phyloP scores from a whole-genome alignment of 1,140 invertebrate species.

The Papilio dardanus region DNA sequence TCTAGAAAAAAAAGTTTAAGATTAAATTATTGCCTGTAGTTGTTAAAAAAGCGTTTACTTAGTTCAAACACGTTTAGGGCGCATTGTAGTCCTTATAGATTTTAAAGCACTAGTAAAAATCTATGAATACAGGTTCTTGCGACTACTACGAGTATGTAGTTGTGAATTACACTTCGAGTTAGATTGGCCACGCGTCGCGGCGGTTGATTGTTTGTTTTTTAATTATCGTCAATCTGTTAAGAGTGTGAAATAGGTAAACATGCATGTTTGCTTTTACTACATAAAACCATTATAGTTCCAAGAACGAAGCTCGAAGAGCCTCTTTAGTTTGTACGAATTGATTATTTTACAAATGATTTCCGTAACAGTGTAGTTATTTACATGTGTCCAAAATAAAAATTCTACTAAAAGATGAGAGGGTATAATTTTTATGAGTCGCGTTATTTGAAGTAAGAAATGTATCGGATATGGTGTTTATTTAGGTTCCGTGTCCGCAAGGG shows the following conservation, averaged over 20 bases:
- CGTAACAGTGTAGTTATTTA: too few relatives aligned
- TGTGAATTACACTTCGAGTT: not conserved
- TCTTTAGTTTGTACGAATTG: not conserved
- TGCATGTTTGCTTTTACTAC: not conserved
- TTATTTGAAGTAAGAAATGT: conserved; percentile 27
- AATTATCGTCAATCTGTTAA: conserved; percentile 4
- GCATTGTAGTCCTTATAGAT: not conserved
- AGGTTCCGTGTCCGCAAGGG: conserved; percentile 25
- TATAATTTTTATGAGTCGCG: not conserved
- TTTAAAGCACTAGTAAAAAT: too few relatives aligned
- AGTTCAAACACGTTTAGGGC: too few relatives aligned
- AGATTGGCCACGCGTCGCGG: not conserved
- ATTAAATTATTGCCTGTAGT: not conserved
- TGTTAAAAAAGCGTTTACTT: not conserved
- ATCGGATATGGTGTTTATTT: conserved; percentile 33
- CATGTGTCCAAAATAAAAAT: not conserved
- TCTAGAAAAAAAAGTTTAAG: not conserved
- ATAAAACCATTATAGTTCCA: too few relatives aligned
- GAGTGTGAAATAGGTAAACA: not conserved
- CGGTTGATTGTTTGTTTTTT: not conserved
- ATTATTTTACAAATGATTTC: not conserved
- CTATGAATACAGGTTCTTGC: too few relatives aligned
- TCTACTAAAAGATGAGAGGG: not conserved
- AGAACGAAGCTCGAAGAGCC: too few relatives aligned
- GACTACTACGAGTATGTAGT: not conserved